These are phyloP conservation scores for Meteorus sp. DNA, from an alignment of 1,140 invertebrate species.

Conservation along the genomic window DNA sequence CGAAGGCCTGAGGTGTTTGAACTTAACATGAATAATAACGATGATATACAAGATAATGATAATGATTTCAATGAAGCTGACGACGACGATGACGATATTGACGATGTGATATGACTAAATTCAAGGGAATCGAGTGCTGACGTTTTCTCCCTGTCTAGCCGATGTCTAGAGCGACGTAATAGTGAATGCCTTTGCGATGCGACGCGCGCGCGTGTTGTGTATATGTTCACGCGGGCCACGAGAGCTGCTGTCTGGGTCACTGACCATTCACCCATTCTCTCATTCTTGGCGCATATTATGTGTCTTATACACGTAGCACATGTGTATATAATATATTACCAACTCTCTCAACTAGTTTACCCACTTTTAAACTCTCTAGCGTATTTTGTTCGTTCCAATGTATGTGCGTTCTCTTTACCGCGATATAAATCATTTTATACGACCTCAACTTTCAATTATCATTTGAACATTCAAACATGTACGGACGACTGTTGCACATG, in stretches of 20 bases:
- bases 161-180: conserved; percentile 51
- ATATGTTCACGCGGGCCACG: conserved; percentile 38
- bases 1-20: no score
- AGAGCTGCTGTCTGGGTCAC: conserved; percentile 46
- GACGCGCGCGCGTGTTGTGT: no score
- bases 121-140: conserved; percentile 35
- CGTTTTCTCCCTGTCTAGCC: conserved; percentile 46
- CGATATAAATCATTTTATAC: no score
- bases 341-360: conserved; percentile 22
- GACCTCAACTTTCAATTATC: no score
- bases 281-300: conserved; percentile 27
- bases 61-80: no score
- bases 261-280: conserved; percentile 41
- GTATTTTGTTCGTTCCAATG: not conserved
- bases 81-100: no score
- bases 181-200: conserved; percentile 45
- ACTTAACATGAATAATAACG: no score
- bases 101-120: no score
- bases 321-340: no score
- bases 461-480: not conserved
- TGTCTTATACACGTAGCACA: no score
- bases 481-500: no score
- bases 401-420: not conserved
- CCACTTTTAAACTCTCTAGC: conserved; percentile 8
- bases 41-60: no score